These are phyloP conservation scores for Noctuana brunneofusca DNA, from an alignment of 2,888 invertebrate species.

Conservation along the genomic window DNA sequence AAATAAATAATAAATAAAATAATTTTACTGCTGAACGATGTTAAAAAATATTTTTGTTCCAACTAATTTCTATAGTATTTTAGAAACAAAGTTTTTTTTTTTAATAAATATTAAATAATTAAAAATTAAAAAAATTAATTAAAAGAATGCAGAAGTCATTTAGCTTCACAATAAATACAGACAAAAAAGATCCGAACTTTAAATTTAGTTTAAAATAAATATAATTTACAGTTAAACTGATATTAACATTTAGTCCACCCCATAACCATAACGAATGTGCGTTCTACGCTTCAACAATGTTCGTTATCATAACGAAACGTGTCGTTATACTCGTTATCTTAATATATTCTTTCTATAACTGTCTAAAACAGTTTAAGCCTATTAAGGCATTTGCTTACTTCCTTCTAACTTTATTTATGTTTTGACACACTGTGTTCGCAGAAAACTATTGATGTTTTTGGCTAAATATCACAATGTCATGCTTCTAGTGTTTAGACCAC, in stretches of 20 bases:
- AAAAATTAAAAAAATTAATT: no score
- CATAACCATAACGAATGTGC: constrained; percentile 33
- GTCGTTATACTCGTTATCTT: constrained; percentile 16
- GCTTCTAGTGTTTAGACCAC: neutral
- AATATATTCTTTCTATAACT: neutral
- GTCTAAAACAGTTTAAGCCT: constrained; percentile 1
- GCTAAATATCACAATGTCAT: neutral
- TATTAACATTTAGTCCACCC: constrained; percentile 27
- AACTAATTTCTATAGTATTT: no score
- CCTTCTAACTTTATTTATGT: neutral
- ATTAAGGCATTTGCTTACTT: neutral
- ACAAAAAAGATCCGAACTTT: no score
- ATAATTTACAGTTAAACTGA: constrained; percentile 29
- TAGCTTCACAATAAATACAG: no score
- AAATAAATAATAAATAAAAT: no score
- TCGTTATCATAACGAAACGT: constrained; percentile 29
- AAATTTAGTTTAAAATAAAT: constrained; percentile 17
- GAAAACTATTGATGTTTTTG: constrained; percentile 6
- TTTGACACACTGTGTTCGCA: neutral
- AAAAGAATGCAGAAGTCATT: no score
- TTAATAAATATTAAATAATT: no score
- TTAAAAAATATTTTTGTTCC: no score
- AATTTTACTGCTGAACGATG: no score
- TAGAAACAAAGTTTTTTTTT: no score
- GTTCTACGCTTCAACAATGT: constrained; percentile 26